These are phyloP conservation scores for Mohoua ochrocephala DNA, from an alignment of 2,113 vertebrate species.

Conservation along the genomic window DNA sequence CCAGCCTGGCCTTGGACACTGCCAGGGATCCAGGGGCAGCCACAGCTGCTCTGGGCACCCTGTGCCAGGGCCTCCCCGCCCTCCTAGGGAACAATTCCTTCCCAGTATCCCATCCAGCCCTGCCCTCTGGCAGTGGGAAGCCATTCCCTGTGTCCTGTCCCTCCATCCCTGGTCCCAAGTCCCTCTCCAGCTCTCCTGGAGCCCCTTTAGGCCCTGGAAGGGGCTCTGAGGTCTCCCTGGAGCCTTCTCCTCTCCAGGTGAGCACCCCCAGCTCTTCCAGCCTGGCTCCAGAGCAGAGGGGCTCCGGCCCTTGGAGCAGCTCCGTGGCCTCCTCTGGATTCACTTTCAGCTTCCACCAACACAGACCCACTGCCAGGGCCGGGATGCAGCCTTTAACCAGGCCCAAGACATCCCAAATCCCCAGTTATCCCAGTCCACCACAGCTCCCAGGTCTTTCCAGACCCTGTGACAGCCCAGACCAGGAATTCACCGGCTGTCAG, in stretches of 20 bases:
- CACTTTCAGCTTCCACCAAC: not conserved
- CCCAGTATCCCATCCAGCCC: not conserved
- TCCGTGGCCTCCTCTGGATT: not conserved
- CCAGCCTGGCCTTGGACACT: not conserved
- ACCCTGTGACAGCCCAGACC: not conserved
- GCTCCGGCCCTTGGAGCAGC: not conserved
- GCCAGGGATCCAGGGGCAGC: not conserved
- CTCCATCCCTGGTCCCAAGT: not conserved
- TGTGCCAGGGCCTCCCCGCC: not conserved
- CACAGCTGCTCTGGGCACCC: not conserved
- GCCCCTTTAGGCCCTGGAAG: not conserved
- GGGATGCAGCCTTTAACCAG: not conserved
- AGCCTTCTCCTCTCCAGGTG: not conserved
- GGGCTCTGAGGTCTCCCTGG: not conserved
- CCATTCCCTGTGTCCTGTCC: not conserved
- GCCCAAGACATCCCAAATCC: too few relatives aligned
- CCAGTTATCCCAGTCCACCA: accelerated
- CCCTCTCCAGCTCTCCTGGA: not conserved
- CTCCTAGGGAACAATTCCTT: not conserved
- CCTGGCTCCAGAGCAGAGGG: not conserved
- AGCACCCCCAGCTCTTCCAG: not conserved
- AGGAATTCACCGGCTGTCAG: too few relatives aligned
- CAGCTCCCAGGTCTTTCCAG: not conserved
- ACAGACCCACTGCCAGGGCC: not conserved
- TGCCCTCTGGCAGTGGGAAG: not conserved